Percentiles rank a stretch among this genome's conserved stretches.
Conservation (phyloP, 2,797 vertebrate genomes). For the Mormyrops attenuatus region DNA sequence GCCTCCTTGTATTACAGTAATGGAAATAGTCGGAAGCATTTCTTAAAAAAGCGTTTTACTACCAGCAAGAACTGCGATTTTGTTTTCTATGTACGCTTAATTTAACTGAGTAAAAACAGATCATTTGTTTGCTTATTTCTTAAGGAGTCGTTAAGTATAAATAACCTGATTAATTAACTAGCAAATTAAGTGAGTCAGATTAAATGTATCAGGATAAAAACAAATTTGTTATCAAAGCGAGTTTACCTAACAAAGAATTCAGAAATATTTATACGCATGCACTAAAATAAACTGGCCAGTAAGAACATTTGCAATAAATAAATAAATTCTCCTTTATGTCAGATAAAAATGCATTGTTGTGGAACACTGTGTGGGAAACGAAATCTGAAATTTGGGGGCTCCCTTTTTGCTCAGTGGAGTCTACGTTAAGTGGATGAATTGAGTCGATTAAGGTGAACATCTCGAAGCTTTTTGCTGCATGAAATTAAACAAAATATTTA, state of each 20-base stretch:
- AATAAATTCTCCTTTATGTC: background rate
- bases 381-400: background rate
- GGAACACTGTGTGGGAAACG: background rate
- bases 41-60: background rate
- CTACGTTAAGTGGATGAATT: background rate
- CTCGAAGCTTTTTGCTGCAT: background rate
- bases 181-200: background rate
- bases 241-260: background rate
- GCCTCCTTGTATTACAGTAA: background rate
- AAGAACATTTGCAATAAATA: background rate
- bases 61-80: background rate
- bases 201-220: background rate
- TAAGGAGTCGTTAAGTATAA: background rate
- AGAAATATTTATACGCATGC: background rate
- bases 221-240: background rate
- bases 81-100: background rate
- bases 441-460: background rate
- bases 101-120: background rate
- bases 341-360: background rate
- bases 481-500: background rate
- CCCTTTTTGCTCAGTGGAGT: background rate
- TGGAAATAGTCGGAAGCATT: background rate
- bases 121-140: background rate
- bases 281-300: background rate
- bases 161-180: background rate